Evolutionary conservation across 2,797 vertebrate species (phyloP).

Genomic region (Sitta carolinensis): DNA sequence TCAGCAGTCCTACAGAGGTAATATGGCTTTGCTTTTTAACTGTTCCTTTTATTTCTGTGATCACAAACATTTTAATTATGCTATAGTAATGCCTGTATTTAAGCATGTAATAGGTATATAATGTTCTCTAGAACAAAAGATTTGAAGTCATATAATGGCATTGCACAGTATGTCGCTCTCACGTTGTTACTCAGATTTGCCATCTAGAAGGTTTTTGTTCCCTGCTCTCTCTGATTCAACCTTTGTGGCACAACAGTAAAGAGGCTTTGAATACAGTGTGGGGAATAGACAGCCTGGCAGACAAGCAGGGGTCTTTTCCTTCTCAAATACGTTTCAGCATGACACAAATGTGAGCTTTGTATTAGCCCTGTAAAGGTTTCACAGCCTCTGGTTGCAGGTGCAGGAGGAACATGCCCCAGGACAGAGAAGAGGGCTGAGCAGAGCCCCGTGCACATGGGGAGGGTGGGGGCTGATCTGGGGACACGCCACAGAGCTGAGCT

Average conservation of each 20-base stretch:
- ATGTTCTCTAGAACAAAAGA: slow-evolving; percentile 48
- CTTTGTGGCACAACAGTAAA: neutral
- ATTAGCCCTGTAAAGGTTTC: neutral
- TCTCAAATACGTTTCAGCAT: neutral
- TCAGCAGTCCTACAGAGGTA: slow-evolving; percentile 5
- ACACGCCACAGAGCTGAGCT: rapidly evolving
- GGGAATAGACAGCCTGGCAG: slow-evolving; percentile 13
- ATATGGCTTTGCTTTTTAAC: slow-evolving; percentile 21
- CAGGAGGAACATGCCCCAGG: neutral
- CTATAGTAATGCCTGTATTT: slow-evolving; percentile 21
- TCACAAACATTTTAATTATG: slow-evolving; percentile 61
- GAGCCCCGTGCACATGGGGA: rapidly evolving
- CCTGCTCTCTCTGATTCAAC: neutral
- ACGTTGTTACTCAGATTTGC: slow-evolving; percentile 5
- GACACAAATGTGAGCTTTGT: neutral
- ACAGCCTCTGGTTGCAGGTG: neutral
- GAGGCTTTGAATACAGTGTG: slow-evolving; percentile 9
- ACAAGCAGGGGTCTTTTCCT: slow-evolving; percentile 31
- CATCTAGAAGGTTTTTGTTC: slow-evolving; percentile 18
- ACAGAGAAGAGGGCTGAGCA: neutral
- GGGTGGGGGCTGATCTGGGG: neutral
- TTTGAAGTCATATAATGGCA: slow-evolving; percentile 19
- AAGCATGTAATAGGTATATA: slow-evolving; percentile 58
- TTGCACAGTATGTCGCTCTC: slow-evolving; percentile 24
- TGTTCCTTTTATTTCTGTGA: slow-evolving; percentile 45